A percentile compares a stretch with the other conserved stretches of the same genome.
Evolutionary conservation across 2,113 vertebrate genomes (phyloP).

Genomic region (Junco hyemalis): DNA sequence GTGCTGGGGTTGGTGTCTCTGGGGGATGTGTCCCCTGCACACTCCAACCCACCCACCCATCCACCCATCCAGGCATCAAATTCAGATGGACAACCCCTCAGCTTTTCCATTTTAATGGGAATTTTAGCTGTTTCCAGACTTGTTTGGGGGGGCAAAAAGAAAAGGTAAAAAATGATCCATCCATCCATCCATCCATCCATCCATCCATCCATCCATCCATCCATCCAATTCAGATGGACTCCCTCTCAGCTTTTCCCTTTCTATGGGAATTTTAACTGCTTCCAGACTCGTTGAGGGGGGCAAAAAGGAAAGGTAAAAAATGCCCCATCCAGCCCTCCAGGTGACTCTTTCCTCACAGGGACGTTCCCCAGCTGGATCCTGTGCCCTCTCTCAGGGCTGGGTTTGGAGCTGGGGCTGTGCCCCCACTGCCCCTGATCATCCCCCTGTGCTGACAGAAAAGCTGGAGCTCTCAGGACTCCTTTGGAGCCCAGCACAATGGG

Average conservation of each 20-base stretch:
- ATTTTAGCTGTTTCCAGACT: too few species aligned
- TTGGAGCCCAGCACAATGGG: accelerated
- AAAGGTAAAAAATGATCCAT: too few species aligned
- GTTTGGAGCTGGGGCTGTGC: not conserved
- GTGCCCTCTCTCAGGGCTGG: not conserved
- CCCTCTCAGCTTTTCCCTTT: too few species aligned
- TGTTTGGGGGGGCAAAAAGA: too few species aligned
- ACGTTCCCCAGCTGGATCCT: not conserved
- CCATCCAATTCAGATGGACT: too few species aligned
- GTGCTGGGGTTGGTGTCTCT: not conserved
- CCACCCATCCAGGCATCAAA: too few species aligned
- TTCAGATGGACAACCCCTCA: too few species aligned
- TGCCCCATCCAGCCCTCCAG: not conserved
- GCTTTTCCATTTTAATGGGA: too few species aligned
- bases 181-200: not conserved
- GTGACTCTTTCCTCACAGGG: not conserved
- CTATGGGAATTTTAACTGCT: too few species aligned
- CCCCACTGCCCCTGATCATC: not conserved
- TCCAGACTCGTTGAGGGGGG: too few species aligned
- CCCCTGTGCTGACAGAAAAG: not conserved
- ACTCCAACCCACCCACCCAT: not conserved
- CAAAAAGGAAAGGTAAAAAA: too few species aligned
- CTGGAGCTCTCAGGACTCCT: not conserved
- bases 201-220: too few species aligned
- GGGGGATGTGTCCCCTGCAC: not conserved